Conservation (phyloP, 2,113 vertebrate species). For the Climacteris rufus region DNA sequence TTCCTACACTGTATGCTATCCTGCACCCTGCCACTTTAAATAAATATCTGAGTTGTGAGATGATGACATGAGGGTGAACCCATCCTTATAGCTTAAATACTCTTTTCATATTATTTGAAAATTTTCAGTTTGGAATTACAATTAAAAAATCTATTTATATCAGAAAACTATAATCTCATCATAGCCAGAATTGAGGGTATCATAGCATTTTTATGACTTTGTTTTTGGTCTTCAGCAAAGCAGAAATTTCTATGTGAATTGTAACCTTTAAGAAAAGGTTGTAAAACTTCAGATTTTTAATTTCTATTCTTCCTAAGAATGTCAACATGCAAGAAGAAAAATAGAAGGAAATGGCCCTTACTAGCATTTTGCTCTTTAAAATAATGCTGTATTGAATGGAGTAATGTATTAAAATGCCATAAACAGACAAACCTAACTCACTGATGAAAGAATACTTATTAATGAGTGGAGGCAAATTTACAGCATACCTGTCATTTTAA, state of each 20-base stretch:
- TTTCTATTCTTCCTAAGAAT: neutral
- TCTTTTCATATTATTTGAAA: neutral
- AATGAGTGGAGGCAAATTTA: neutral
- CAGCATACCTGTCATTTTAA: neutral
- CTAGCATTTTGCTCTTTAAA: neutral
- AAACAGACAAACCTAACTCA: neutral
- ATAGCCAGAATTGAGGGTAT: neutral
- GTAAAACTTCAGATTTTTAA: neutral
- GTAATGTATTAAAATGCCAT: neutral
- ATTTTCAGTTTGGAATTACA: neutral
- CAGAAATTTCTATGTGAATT: neutral
- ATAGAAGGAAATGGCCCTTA: neutral
- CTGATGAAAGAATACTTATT: neutral
- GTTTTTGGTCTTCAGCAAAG: neutral
- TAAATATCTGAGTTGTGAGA: neutral
- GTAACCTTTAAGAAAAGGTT: neutral
- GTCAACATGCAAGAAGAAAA: neutral
- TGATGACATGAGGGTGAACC: neutral
- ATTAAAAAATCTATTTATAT: neutral
- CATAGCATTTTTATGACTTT: neutral
- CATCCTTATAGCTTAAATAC: neutral
- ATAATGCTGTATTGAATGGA: neutral
- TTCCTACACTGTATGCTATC: neutral
- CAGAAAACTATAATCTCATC: neutral
- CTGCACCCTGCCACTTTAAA: neutral